Evolutionary conservation across 1,140 invertebrate species (phyloP).

Genomic region (Microplitis demolitor): DNA sequence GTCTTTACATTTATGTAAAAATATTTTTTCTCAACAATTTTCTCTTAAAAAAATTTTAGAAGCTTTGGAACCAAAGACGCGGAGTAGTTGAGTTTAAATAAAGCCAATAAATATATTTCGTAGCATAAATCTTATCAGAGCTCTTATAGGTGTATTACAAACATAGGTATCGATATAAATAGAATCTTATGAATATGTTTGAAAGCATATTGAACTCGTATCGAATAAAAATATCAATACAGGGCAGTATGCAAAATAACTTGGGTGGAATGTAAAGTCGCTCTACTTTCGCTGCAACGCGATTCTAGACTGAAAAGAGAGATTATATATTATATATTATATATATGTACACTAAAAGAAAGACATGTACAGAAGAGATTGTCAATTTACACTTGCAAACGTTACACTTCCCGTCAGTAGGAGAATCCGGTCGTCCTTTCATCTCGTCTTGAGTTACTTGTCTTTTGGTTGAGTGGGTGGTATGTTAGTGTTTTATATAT

Average conservation of each 20-base stretch:
- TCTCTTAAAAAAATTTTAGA: too few species aligned
- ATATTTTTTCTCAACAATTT: too few species aligned
- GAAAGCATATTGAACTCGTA: slow-evolving; percentile 2
- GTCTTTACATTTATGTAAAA: too few species aligned
- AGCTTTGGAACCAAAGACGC: too few species aligned
- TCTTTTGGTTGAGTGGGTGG: neutral
- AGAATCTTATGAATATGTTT: neutral
- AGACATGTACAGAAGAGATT: neutral
- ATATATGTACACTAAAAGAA: neutral
- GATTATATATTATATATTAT: neutral
- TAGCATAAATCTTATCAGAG: neutral
- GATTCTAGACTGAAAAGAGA: neutral
- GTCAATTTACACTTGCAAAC: neutral
- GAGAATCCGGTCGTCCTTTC: slow-evolving; percentile 17
- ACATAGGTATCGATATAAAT: neutral
- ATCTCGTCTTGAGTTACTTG: slow-evolving; percentile 9
- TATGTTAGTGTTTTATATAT: neutral
- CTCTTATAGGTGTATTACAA: neutral
- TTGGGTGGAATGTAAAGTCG: neutral
- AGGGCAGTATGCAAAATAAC: neutral
- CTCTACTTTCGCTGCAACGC: slow-evolving; percentile 9
- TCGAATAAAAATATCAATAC: neutral
- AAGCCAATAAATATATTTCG: neutral
- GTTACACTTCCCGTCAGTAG: slow-evolving; percentile 13
- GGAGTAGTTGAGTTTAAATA: neutral